These are phyloP conservation scores for Drosophila colorata DNA, from an alignment of 2,888 invertebrate genomes.

Conservation along the genomic window DNA sequence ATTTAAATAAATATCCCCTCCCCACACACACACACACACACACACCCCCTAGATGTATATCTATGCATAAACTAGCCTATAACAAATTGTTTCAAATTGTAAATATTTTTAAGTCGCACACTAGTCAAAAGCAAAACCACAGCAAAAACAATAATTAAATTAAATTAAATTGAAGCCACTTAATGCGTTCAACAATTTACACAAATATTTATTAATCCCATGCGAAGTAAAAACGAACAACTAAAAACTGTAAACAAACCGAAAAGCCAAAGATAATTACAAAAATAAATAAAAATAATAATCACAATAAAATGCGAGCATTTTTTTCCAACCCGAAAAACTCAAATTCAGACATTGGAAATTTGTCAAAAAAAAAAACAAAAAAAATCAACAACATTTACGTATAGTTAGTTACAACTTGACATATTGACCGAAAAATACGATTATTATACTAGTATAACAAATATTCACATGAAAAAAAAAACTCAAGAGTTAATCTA, in stretches of 20 bases:
- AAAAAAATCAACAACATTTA: slow-evolving; percentile 13
- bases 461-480: slow-evolving; percentile 29
- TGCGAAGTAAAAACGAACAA: slow-evolving; percentile 36
- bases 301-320: slow-evolving; percentile 41
- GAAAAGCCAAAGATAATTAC: slow-evolving; percentile 75
- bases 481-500: slow-evolving; percentile 60
- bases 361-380: slow-evolving; percentile 29
- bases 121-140: slow-evolving; percentile 65
- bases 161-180: slow-evolving; percentile 60
- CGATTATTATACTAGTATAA: slow-evolving; percentile 25
- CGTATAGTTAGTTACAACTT: slow-evolving; percentile 43
- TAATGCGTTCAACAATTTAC: slow-evolving; percentile 62
- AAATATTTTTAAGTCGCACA: slow-evolving; percentile 79
- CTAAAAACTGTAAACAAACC: slow-evolving; percentile 37
- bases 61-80: slow-evolving; percentile 43
- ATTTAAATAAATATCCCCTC: slow-evolving; percentile 41
- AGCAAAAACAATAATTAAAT: slow-evolving; percentile 65
- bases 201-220: slow-evolving; percentile 59
- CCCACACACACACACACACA: slow-evolving; percentile 10
- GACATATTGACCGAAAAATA: slow-evolving; percentile 47
- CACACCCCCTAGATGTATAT: slow-evolving; percentile 14
- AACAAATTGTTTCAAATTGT: slow-evolving; percentile 77
- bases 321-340: slow-evolving; percentile 31
- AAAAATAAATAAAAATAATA: slow-evolving; percentile 58
- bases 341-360: slow-evolving; percentile 25